phyloP scores from a whole-genome alignment of 2,113 vertebrate genomes.

The Anas platyrhynchos region DNA sequence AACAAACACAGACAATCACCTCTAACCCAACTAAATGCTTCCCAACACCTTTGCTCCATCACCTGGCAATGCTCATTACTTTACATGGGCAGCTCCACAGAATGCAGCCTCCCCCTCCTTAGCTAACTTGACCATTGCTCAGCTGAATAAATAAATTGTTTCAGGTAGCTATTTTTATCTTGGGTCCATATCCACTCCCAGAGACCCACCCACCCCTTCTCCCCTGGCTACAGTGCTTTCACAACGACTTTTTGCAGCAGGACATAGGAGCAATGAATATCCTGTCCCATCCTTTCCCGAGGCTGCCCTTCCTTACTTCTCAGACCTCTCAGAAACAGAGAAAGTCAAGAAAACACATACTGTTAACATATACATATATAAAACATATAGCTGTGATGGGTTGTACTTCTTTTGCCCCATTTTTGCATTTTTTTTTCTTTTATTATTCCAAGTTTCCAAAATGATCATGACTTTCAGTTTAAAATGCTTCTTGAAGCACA shows the following conservation, averaged over 20 bases:
- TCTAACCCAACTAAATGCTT: neutral
- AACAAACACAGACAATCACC: neutral
- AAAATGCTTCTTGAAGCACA: neutral
- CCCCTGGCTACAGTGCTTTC: neutral
- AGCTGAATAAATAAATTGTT: constrained; percentile 61
- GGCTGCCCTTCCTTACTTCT: neutral
- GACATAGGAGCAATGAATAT: neutral
- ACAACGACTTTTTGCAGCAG: neutral
- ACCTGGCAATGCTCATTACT: neutral
- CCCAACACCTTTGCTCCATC: neutral
- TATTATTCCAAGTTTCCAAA: neutral
- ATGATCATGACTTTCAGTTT: neutral
- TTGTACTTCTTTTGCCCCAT: neutral
- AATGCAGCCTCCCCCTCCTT: neutral
- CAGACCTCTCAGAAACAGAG: neutral
- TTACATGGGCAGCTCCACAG: accelerated
- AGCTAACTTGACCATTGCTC: neutral
- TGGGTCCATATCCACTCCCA: neutral
- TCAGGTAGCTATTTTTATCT: constrained; percentile 35
- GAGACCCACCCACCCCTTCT: neutral
- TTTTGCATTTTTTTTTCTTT: neutral
- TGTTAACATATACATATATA: too few species aligned
- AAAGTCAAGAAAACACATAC: neutral
- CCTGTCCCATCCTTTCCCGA: neutral
- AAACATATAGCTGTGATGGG: neutral